These are phyloP conservation scores for Nothobranchius furzeri DNA, from an alignment of 2,113 vertebrate genomes.

Conservation along the genomic window DNA sequence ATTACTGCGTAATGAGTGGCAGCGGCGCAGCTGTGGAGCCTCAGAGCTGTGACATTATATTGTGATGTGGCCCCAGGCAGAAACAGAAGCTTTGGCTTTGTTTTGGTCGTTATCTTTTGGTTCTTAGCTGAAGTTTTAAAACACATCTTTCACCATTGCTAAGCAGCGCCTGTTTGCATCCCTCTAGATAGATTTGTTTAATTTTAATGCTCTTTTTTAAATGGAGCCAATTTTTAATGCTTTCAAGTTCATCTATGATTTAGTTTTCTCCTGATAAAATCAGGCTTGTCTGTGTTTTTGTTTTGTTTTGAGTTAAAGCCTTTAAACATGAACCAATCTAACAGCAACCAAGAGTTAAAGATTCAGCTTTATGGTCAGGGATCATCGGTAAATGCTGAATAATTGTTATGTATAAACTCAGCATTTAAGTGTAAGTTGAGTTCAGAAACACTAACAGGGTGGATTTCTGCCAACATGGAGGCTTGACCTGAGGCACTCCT, in stretches of 20 bases:
- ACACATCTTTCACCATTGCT: slow-evolving; percentile 34
- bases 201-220: slow-evolving; percentile 19
- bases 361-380: too few relatives aligned
- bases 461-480: slow-evolving; percentile 34
- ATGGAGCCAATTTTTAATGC: neutral
- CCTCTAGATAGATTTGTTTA: slow-evolving; percentile 30
- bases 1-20: neutral
- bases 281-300: too few relatives aligned
- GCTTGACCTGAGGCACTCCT: slow-evolving; percentile 28
- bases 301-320: too few relatives aligned
- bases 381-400: slow-evolving; percentile 10
- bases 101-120: slow-evolving; percentile 39
- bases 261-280: neutral
- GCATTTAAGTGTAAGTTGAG: slow-evolving; percentile 17
- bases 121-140: slow-evolving; percentile 17
- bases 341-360: neutral
- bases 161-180: slow-evolving; percentile 46
- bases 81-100: slow-evolving; percentile 25
- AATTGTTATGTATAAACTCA: slow-evolving; percentile 9
- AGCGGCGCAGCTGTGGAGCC: neutral
- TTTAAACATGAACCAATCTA: neutral
- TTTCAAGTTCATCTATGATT: slow-evolving; percentile 1
- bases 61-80: slow-evolving; percentile 17
- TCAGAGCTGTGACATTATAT: neutral
- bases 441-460: slow-evolving; percentile 29